Evolutionary conservation across 2,797 vertebrate genomes (phyloP).

Genomic region (Acrossocheilus wenchowensis): DNA sequence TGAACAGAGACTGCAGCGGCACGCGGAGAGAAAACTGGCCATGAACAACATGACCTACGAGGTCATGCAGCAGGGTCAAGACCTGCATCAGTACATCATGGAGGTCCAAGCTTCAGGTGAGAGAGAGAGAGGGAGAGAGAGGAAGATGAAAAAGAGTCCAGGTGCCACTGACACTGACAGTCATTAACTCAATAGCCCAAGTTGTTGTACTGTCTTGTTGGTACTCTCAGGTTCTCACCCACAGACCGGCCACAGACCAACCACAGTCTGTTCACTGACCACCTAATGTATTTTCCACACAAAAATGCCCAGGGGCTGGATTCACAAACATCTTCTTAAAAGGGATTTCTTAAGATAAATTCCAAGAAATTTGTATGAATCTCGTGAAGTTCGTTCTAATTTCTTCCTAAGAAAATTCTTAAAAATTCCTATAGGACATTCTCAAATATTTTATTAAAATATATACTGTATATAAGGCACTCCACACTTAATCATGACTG

Average conservation of each 20-base stretch:
- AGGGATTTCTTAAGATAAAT: background rate
- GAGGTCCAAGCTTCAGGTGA: constrained; percentile 96
- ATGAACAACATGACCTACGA: constrained; percentile 98
- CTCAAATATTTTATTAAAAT: background rate
- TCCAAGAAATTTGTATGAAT: background rate
- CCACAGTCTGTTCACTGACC: background rate
- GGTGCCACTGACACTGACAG: background rate
- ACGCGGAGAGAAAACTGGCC: constrained; percentile 90
- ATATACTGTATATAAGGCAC: too few species aligned
- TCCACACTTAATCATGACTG: too few species aligned
- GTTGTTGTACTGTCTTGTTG: background rate
- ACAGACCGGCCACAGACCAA: background rate
- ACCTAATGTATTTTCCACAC: background rate
- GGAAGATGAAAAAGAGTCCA: background rate
- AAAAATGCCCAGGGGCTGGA: background rate
- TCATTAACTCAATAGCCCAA: background rate
- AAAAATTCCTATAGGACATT: background rate
- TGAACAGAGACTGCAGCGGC: constrained; percentile 92
- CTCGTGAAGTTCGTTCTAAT: background rate
- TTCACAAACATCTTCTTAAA: background rate
- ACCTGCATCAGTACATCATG: constrained; percentile 97
- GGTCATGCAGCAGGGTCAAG: constrained; percentile 95
- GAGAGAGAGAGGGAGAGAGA: background rate
- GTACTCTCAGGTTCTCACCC: background rate
- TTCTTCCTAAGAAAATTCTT: too few species aligned